phyloP scores from a whole-genome alignment of 2,888 invertebrate genomes.

The Vandiemenella viatica region DNA sequence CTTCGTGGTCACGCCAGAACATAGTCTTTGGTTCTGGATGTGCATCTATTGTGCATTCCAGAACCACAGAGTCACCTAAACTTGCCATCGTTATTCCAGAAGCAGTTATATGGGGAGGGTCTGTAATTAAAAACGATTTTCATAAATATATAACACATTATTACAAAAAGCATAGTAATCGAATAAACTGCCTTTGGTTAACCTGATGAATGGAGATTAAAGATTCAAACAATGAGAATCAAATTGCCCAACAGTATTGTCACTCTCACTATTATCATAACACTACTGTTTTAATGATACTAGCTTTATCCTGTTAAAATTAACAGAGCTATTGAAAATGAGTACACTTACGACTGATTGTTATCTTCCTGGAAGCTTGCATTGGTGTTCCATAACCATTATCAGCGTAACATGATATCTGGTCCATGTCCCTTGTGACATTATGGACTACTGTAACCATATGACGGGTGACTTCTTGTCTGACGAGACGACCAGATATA shows the following conservation, averaged over 20 bases:
- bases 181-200: not conserved
- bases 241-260: too few species aligned
- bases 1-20: constrained; percentile 66
- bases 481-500: constrained; percentile 60
- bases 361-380: constrained; percentile 66
- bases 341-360: constrained; percentile 72
- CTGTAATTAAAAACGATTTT: too few species aligned
- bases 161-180: not conserved
- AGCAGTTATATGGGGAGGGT: constrained; percentile 60
- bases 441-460: constrained; percentile 79
- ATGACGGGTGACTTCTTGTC: constrained; percentile 60
- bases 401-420: constrained; percentile 75
- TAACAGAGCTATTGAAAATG: too few species aligned
- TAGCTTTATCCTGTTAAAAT: too few species aligned
- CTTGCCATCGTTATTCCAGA: constrained; percentile 64
- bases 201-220: too few species aligned
- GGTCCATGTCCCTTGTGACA: constrained; percentile 70
- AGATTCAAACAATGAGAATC: too few species aligned
- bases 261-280: too few species aligned
- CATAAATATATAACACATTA: not conserved
- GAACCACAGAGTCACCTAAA: constrained; percentile 55
- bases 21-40: constrained; percentile 66
- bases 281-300: too few species aligned
- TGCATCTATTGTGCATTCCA: constrained; percentile 64
- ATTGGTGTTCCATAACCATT: constrained; percentile 78